Evolutionary conservation across 2,113 vertebrate genomes (phyloP).

Genomic region (Nyctereutes procyonoides): DNA sequence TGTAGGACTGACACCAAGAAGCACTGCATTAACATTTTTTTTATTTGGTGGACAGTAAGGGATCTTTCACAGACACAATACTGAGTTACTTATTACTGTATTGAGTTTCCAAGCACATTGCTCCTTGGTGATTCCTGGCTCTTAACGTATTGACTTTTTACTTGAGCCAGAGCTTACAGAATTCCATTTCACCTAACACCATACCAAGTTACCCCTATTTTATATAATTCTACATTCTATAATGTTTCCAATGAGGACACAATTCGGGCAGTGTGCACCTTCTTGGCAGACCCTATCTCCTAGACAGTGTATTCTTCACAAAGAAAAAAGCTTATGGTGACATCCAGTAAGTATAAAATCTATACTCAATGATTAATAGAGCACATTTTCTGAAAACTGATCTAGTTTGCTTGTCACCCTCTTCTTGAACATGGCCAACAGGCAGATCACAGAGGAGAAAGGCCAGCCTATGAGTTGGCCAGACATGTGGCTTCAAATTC

Average conservation of each 20-base stretch:
- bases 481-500: conserved; percentile 11
- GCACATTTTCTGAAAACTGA: conserved; percentile 51
- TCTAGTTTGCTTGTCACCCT: background rate
- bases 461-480: background rate
- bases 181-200: conserved; percentile 74
- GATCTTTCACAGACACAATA: conserved; percentile 57
- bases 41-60: conserved; percentile 55
- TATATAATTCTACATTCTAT: background rate
- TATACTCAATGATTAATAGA: background rate
- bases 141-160: conserved; percentile 77
- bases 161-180: conserved; percentile 51
- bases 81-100: conserved; percentile 73
- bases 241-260: background rate
- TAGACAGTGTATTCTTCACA: background rate
- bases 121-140: conserved; percentile 78
- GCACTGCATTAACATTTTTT: conserved; percentile 73
- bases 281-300: background rate
- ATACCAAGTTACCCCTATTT: conserved; percentile 71
- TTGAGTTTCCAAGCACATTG: conserved; percentile 78
- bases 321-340: background rate
- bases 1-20: conserved; percentile 35
- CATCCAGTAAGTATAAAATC: conserved; percentile 29
- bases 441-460: background rate
- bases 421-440: background rate
- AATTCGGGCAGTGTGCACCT: rapidly evolving